A percentile compares a stretch with the other conserved stretches of the same genome.
phyloP scores from a whole-genome alignment of 2,888 invertebrate species.

The Opisthograptis luteolata region DNA sequence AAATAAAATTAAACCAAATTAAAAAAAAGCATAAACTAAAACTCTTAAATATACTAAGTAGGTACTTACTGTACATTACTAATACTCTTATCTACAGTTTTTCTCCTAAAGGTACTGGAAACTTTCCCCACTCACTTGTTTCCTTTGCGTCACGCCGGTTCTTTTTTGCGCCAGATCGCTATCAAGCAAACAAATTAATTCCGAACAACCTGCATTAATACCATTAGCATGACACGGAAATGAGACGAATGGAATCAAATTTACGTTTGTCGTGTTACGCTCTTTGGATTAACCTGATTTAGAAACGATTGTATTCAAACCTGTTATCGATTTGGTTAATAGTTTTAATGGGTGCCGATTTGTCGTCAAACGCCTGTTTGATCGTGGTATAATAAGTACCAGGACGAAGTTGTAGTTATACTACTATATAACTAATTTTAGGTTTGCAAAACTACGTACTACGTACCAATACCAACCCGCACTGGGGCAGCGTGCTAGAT shows the following conservation, averaged over 20 bases:
- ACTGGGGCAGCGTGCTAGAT: no score
- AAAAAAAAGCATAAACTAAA: no score
- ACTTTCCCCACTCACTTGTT: not conserved
- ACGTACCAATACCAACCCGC: no score
- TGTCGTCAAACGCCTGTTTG: conserved; percentile 2
- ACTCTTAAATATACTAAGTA: no score
- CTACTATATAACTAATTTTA: no score
- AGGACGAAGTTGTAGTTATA: no score
- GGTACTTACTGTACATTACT: no score
- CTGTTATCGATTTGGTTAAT: conserved; percentile 18
- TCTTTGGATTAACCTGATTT: conserved; percentile 31
- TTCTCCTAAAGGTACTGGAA: no score
- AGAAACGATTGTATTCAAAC: conserved; percentile 18
- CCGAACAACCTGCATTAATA: conserved; percentile 14
- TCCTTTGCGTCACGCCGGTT: not conserved
- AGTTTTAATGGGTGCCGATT: conserved; percentile 8
- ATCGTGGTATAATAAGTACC: no score
- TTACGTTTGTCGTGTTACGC: conserved; percentile 24
- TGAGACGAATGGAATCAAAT: conserved; percentile 14
- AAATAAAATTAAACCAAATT: no score
- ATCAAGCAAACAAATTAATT: conserved; percentile 3
- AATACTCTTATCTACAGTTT: no score
- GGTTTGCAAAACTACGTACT: no score
- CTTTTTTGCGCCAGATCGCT: not conserved
- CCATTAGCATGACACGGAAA: conserved; percentile 22